A percentile compares a stretch with the other conserved stretches of the same genome.
Conservation (phyloP, 64 coral and sea anemone genomes). For the Porites lutea region DNA sequence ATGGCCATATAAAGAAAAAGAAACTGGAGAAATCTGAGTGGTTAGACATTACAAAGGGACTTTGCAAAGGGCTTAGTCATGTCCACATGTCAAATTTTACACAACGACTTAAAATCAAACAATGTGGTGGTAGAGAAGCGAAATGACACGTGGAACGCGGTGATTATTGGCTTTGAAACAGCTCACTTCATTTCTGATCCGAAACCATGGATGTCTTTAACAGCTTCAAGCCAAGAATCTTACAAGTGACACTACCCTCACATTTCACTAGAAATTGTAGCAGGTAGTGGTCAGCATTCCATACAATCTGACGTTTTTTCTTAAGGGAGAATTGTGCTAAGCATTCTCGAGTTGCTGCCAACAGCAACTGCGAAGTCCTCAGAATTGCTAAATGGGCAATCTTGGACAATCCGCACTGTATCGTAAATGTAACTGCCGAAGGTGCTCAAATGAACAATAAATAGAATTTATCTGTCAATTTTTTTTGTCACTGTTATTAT, state of each 20-base stretch:
- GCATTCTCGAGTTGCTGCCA: not conserved
- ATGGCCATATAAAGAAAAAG: not conserved
- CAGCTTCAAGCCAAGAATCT: not conserved
- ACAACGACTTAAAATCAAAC: conserved; percentile 17
- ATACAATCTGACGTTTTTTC: not conserved
- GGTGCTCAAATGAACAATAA: not conserved
- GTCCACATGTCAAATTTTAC: not conserved
- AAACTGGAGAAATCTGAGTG: not conserved
- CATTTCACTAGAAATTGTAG: conserved; percentile 38
- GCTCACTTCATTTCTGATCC: not conserved
- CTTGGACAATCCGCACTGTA: not conserved
- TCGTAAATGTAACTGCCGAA: not conserved
- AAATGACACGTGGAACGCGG: conserved; percentile 7
- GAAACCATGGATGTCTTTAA: not conserved
- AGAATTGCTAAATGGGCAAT: not conserved
- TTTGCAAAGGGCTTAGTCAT: not conserved
- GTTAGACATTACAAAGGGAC: not conserved
- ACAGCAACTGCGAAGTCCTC: not conserved
- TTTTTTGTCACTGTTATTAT: not conserved
- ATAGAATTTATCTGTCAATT: not conserved
- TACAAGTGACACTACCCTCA: conserved; percentile 10
- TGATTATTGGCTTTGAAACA: conserved; percentile 51
- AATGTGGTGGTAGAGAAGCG: conserved; percentile 36
- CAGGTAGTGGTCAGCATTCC: not conserved
- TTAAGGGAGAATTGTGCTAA: not conserved